Evolutionary conservation across 2,888 invertebrate genomes (phyloP), one percentile per base, ranked within the genome.

Genomic region (Hyles lineata): DNA sequence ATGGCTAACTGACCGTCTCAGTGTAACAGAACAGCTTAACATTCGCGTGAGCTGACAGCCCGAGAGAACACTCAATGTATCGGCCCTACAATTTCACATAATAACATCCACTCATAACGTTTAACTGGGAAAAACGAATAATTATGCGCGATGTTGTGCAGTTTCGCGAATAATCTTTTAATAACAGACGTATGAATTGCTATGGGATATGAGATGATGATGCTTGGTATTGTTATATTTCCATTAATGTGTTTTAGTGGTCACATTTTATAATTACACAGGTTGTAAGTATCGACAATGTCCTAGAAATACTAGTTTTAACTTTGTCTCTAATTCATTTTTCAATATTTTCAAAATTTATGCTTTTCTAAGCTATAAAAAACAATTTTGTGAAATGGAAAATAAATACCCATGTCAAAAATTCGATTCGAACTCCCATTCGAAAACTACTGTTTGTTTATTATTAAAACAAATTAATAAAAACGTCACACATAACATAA

Each of bases 41-140:
- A 62, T 7, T 62, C 32, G 35, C 67, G 67, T 67, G 67, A 50
- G 29, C 62, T 11, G 63, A 50, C 67, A 32, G 23, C 35, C 11
- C 43, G 50, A 67, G 67, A 70, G 50, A 32, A 50, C 21, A 70
- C 70, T 73, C 73, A 73, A 52, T 70, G 73, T 70, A 73, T 23
- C 61, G 21, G 32, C 70, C 61, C 59, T 62, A 70, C 62, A 63
- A 73, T 73, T 73, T 72, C 35, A 62, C 25, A 70, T 73, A 73
- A 73, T 73, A 67, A 50, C 50, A 67, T 35, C 43, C 17, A 23
- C 67, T 67, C 67, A 67, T 67, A 67, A 67, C 67, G 67, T 67
- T 67, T 67, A 67, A 67, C 67, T 67, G 67, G 67, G 67, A 50
- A 67, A 43, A 67, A 67, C 67, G 67, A 67, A 67, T 67, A 67